Evolutionary conservation across 53 echinoderm and acorn worm species (phyloP), one percentile per base, ranked within the genome.

Genomic region (Glandiceps talaboti): DNA sequence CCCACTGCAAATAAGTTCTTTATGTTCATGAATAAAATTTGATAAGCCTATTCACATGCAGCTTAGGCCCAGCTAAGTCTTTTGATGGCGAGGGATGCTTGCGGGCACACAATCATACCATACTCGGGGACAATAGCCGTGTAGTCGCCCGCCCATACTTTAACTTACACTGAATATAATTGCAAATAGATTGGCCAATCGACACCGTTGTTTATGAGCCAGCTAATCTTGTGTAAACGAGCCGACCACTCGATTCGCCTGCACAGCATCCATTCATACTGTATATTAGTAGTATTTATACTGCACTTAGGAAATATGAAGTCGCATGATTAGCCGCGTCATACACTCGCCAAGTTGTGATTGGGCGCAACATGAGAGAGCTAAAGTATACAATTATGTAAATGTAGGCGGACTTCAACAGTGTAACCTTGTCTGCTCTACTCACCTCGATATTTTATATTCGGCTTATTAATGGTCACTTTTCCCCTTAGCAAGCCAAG

Each of bases 21-120:
- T 85, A 91, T 88, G 83, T 83, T 64, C 86, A 84, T 91, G 84
- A 88, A 89, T 91, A 86, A 86, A 84, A 85, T 91, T 88, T 86
- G 88, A 89, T 86, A 88, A 89, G 91, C 73, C 88, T 77, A 91
- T 91, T 91, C 84, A 91, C 33, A 75, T 73, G 32, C 79, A 33
- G 91, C 88, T 91, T 88, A 88, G 88, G 89, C 86, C 84, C 86
- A 77, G 80, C 84, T 81, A 86, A 73, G 32, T 74, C 30, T 25
- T 79, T 73, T 74, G 76, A 79, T 81, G 32, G 75, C 80, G 74
- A 75, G 74, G 81, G 32, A 86, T 80, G 88, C 80, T 32, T 82
- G 86, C 79, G 75, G 77, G 82, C 82, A 86, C 80, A 79, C 74
- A 80, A 82, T 80, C 82, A 82, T 84, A 84, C 80, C 86, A 86